Evolutionary conservation across 2,888 invertebrate genomes (phyloP), one percentile per base, ranked within the genome.

Genomic region (Xestoiulus laeticollis): DNA sequence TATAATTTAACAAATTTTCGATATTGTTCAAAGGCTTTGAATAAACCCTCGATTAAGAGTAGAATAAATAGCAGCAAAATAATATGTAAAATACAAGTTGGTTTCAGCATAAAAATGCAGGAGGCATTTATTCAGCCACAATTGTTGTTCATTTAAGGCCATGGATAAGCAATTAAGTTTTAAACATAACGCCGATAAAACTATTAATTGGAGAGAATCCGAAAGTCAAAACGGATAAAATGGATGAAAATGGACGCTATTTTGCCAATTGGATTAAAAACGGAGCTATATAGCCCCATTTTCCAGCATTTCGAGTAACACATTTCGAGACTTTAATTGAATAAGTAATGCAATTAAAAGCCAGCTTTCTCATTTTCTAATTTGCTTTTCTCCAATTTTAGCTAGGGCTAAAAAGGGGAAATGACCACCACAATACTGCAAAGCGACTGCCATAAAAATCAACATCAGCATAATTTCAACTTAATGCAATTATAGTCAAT

Each of bases 311-410:
- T n/a, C n/a, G n/a, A n/a, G 6, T 26, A 68, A 68, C 68, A 68
- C 26, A 10, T n/a, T 68, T 68, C 22, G 10, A 22, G 68, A 26
- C 68, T n/a, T 68, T 68, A 68, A 68, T 68, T 68, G 68, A 68
- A 68, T 68, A 68, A 68, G 68, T 68, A 68, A 68, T 68, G 68
- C 68, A 68, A 68, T 68, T 68, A 68, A 68, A 68, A 68, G 68
- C 22, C 10, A 68, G 68, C 68, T 68, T 59, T 68, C 68, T 26
- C 68, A 26, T 68, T 68, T 68, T 68, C 68, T 68, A 68, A 68
- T 68, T 68, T 68, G 68, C 68, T 68, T 38, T 38, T 22, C 10
- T 8, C 26, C 8, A 10, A 26, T 26, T 26, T 22, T 6, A 1
- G 68, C 5, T 8, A n/a, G n/a, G 68, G 22, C 10, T 26, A 8